A percentile compares a stretch with the other conserved stretches of the same genome.
phyloP scores from a whole-genome alignment of 2,797 vertebrate genomes.

The Pygocentrus nattereri region DNA sequence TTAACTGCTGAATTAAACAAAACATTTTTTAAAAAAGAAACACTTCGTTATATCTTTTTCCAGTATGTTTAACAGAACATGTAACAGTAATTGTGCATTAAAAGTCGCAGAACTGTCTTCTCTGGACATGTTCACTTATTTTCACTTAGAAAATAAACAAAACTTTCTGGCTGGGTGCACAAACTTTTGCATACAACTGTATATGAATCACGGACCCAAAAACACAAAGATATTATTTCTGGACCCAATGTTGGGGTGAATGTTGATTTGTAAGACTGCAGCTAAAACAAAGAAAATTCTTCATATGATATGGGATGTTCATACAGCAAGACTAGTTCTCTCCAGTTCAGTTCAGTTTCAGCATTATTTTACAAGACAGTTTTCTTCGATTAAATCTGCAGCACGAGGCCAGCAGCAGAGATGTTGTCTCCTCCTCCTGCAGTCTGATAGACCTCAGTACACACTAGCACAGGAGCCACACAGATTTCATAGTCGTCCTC shows the following conservation, averaged over 20 bases:
- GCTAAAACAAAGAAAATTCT: conserved; percentile 13
- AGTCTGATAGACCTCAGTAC: conserved; percentile 88
- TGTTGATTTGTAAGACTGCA: conserved; percentile 35
- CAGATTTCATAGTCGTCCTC: conserved; percentile 85
- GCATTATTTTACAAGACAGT: conserved; percentile 10
- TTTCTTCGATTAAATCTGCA: conserved; percentile 79
- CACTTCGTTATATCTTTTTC: too few relatives aligned
- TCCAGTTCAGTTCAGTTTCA: conserved; percentile 12
- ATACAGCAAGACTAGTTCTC: neutral
- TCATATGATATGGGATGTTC: conserved; percentile 40
- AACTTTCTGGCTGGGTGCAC: too few relatives aligned
- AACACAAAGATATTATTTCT: neutral
- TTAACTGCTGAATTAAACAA: too few relatives aligned
- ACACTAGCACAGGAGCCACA: conserved; percentile 86
- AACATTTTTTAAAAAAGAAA: too few relatives aligned
- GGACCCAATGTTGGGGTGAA: conserved; percentile 41
- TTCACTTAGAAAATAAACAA: too few relatives aligned
- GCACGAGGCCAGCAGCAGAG: conserved; percentile 86
- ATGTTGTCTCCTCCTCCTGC: conserved; percentile 88
- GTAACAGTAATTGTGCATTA: too few relatives aligned
- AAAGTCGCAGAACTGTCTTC: too few relatives aligned
- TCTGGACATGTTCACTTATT: too few relatives aligned
- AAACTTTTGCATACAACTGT: neutral
- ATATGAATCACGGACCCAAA: conserved; percentile 5
- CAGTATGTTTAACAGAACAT: too few relatives aligned